Evolutionary conservation across 2,113 vertebrate genomes (phyloP).

Genomic region (Ammospiza nelsoni): DNA sequence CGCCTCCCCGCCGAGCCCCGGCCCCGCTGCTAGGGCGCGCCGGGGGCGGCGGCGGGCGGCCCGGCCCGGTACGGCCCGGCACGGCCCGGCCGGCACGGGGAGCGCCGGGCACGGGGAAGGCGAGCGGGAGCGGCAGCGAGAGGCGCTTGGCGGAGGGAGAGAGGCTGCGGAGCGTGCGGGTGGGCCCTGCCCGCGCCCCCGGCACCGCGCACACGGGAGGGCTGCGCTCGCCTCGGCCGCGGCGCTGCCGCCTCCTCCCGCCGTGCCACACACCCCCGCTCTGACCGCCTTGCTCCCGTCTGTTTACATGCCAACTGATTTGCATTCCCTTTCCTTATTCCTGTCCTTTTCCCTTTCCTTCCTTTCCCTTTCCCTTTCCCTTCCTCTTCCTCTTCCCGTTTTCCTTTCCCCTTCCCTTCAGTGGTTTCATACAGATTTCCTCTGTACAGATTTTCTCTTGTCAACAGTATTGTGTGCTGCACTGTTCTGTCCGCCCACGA

Average conservation of each 20-base stretch:
- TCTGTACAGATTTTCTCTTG: slow-evolving; percentile 77
- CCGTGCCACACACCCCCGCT: not conserved
- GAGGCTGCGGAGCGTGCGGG: not conserved
- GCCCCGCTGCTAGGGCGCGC: not conserved
- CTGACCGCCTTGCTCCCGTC: not conserved
- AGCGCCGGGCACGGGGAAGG: not conserved
- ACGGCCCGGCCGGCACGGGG: too few relatives aligned
- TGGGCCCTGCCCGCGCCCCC: not conserved
- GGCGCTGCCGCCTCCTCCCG: not conserved
- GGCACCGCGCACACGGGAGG: not conserved
- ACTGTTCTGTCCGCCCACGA: slow-evolving; percentile 71
- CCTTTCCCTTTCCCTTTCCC: not conserved
- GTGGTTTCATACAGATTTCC: slow-evolving; percentile 72
- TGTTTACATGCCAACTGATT: not conserved
- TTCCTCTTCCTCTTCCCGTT: not conserved
- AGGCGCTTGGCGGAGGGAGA: not conserved
- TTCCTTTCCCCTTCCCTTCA: not conserved
- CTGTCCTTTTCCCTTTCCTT: not conserved
- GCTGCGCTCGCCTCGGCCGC: not conserved
- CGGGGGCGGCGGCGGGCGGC: not conserved
- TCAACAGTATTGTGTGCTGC: slow-evolving; percentile 71
- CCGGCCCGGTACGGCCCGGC: too few relatives aligned
- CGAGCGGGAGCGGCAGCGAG: not conserved
- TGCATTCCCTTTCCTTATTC: not conserved
- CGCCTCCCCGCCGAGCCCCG: not conserved